Conservation (phyloP, 2,797 vertebrate species). For the Sebastiscus albofasciatus region DNA sequence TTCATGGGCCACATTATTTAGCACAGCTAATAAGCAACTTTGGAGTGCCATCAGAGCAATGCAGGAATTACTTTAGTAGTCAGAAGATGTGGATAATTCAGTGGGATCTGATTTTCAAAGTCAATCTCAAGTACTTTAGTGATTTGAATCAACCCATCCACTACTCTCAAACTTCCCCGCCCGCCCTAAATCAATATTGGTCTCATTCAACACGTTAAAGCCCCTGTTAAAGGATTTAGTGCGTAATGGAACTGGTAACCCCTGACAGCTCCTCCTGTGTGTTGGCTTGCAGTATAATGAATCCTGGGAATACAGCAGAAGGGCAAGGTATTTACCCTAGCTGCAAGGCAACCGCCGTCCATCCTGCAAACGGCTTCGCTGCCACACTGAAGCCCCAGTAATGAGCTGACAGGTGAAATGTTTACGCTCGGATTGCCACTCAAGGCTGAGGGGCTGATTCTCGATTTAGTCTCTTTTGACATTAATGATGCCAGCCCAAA, state of each 20-base stretch:
- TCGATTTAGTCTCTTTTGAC: slow-evolving; percentile 54
- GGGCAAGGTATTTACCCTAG: slow-evolving; percentile 78
- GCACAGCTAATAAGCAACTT: slow-evolving; percentile 39
- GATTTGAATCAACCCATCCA: slow-evolving; percentile 57
- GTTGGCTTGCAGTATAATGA: slow-evolving; percentile 73
- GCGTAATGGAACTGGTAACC: slow-evolving; percentile 73
- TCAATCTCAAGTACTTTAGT: slow-evolving; percentile 33
- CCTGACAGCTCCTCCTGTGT: slow-evolving; percentile 73
- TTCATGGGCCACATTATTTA: slow-evolving; percentile 40
- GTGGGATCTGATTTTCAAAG: slow-evolving; percentile 34
- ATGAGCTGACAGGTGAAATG: slow-evolving; percentile 82
- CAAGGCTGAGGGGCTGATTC: slow-evolving; percentile 63
- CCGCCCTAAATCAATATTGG: slow-evolving; percentile 75
- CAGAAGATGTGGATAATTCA: slow-evolving; percentile 26
- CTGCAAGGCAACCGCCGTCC: slow-evolving; percentile 69
- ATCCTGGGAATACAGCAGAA: slow-evolving; percentile 75
- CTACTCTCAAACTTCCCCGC: slow-evolving; percentile 41
- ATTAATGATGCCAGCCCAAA: slow-evolving; percentile 68
- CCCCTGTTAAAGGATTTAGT: slow-evolving; percentile 77
- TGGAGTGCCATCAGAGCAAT: slow-evolving; percentile 4
- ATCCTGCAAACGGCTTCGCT: slow-evolving; percentile 64
- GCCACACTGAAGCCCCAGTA: slow-evolving; percentile 73
- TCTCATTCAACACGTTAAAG: slow-evolving; percentile 79
- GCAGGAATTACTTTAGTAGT: slow-evolving; percentile 29
- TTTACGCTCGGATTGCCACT: slow-evolving; percentile 78